phyloP scores from a whole-genome alignment of 2,888 invertebrate genomes.

The Stegophylla sp. region DNA sequence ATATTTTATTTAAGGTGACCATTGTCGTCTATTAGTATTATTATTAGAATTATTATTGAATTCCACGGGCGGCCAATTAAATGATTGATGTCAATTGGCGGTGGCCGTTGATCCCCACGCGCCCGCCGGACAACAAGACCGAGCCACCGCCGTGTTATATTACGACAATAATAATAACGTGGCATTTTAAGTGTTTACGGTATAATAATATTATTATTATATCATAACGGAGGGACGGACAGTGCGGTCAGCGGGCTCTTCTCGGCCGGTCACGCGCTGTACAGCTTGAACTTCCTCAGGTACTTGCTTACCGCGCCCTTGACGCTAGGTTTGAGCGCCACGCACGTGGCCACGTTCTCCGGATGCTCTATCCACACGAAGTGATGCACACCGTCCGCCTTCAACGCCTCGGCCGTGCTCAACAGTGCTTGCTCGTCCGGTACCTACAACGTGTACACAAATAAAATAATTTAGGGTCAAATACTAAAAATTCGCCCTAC shows the following conservation, averaged over 20 bases:
- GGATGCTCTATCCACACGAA: conserved; percentile 98
- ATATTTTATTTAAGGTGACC: conserved; percentile 27
- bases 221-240: neutral
- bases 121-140: neutral
- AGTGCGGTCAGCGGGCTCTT: neutral
- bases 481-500: too few relatives aligned
- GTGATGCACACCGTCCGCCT: conserved; percentile 77
- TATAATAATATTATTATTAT: too few relatives aligned
- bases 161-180: too few relatives aligned
- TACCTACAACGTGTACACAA: conserved; percentile 70
- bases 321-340: conserved; percentile 90
- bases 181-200: too few relatives aligned
- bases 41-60: conserved; percentile 51
- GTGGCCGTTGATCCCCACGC: conserved; percentile 55
- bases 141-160: neutral
- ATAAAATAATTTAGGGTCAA: too few relatives aligned
- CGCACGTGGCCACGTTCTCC: conserved; percentile 92
- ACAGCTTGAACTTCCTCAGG: conserved; percentile 85
- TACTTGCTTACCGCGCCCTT: conserved; percentile 83
- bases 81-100: conserved; percentile 55
- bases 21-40: conserved; percentile 38
- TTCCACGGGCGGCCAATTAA: conserved; percentile 50
- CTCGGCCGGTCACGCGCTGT: conserved; percentile 37
- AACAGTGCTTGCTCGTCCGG: conserved; percentile 78
- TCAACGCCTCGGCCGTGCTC: conserved; percentile 74